Evolutionary conservation across 2,888 invertebrate genomes (phyloP), one percentile per base, ranked within the genome.

Genomic region (Arctia plantaginis): DNA sequence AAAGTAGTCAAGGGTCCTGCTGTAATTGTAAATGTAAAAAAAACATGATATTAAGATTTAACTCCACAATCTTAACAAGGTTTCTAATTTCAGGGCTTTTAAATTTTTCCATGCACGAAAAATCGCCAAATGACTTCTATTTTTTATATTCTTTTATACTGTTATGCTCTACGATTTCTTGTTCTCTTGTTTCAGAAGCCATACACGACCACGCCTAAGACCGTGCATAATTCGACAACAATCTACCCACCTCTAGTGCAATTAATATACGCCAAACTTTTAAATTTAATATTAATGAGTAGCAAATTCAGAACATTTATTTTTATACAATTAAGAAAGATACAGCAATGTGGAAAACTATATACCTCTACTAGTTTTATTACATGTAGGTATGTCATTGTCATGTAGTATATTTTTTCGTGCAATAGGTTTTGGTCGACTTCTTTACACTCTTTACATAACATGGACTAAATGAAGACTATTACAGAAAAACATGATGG

Each of bases 171-270:
- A 23, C 15, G 1, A 0, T 6, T 51, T 51, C 18, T 35, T 69
- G 44, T 74, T 20, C 68, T 73, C 64, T 84, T 85, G 73, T 90
- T 90, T 23, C 89, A 91, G 90, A 81, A 84, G 76, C 82, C 80
- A 81, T 78, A 8, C 23, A 73, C 47, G 74, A 75, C 68, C 73
- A 82, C 80, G 77, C n/a, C 64, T 67, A 44, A 10, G 15, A 59
- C 51, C 64, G 70, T 71, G 67, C 74, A 72, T 70, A 74, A 73
- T 71, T 75, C 51, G 62, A 77, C 80, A 74, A 76, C 15, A 76
- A 75, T 73, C 67, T 80, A 81, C 88, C 90, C 88, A 90, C 90
- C 89, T 86, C 68, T 89, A 91, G 90, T 90, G 90, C 89, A 90
- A 90, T 90, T 86, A 82, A 62, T 71, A 44, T 12, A 68, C 75